phyloP scores from a whole-genome alignment of 2,797 vertebrate genomes.

The Poecilia velifera region DNA sequence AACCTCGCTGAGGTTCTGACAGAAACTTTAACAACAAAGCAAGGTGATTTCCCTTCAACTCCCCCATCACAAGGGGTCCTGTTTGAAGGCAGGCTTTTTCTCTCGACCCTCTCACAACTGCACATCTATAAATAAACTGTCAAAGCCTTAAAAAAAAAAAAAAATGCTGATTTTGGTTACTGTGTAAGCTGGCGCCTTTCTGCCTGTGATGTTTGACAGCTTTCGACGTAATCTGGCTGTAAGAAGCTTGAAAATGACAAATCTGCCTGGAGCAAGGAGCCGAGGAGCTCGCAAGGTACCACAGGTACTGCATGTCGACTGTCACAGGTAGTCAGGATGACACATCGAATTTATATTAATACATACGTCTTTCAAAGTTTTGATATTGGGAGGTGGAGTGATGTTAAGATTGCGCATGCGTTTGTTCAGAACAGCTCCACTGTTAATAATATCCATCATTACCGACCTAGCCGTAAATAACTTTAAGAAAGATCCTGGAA shows the following conservation, averaged over 20 bases:
- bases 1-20: background rate
- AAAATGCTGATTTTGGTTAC: conserved; percentile 29
- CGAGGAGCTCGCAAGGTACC: conserved; percentile 27
- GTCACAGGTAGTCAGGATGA: conserved; percentile 21
- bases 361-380: conserved; percentile 7
- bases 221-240: conserved; percentile 57
- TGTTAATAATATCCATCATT: conserved; percentile 13
- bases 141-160: conserved; percentile 7
- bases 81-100: background rate
- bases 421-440: conserved; percentile 1
- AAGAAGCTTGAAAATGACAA: conserved; percentile 64
- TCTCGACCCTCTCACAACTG: conserved; percentile 10
- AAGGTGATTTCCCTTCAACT: conserved; percentile 7
- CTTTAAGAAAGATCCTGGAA: background rate
- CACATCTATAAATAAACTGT: conserved; percentile 20
- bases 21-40: background rate
- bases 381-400: background rate
- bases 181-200: conserved; percentile 29
- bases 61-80: background rate
- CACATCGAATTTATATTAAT: conserved; percentile 4
- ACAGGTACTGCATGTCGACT: conserved; percentile 22
- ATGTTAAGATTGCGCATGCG: background rate
- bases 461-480: background rate
- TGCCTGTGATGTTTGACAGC: conserved; percentile 59
- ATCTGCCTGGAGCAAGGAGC: conserved; percentile 52